Percentiles rank a stretch among this genome's conserved stretches.
phyloP scores from a whole-genome alignment of 2,797 vertebrate genomes.

The Coregonus suidteri region DNA sequence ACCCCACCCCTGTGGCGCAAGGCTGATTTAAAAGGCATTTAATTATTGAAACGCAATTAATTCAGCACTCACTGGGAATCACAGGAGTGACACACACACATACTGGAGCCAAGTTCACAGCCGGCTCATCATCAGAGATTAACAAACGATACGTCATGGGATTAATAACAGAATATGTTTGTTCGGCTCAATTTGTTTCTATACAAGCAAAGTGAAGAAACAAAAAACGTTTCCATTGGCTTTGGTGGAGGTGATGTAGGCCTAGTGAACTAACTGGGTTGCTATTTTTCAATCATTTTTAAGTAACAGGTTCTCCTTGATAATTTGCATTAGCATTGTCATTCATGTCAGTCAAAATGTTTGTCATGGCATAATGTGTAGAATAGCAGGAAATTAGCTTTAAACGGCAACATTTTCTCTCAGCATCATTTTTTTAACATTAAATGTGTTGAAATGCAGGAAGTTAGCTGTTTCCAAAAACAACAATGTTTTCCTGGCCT shows the following conservation, averaged over 20 bases:
- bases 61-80: too few relatives aligned
- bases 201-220: background rate
- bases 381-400: too few relatives aligned
- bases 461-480: too few relatives aligned
- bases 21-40: slow-evolving; percentile 66
- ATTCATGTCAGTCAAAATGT: background rate
- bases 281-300: background rate
- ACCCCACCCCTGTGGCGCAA: slow-evolving; percentile 38
- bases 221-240: background rate
- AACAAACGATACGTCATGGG: slow-evolving; percentile 31
- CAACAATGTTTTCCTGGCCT: too few relatives aligned
- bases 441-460: too few relatives aligned
- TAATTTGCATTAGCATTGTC: background rate
- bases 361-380: too few relatives aligned
- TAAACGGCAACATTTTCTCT: too few relatives aligned
- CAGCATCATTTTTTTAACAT: too few relatives aligned
- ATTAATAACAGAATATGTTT: background rate
- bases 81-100: too few relatives aligned
- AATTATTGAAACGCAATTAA: slow-evolving; percentile 75
- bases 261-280: background rate
- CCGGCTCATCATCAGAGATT: slow-evolving; percentile 42
- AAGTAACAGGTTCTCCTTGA: background rate
- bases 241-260: background rate
- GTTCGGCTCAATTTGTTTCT: background rate
- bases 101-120: too few relatives aligned